Evolutionary conservation across 1,140 invertebrate species (phyloP), one percentile per base, ranked within the genome.

Genomic region (Parasteatoda tepidariorum): DNA sequence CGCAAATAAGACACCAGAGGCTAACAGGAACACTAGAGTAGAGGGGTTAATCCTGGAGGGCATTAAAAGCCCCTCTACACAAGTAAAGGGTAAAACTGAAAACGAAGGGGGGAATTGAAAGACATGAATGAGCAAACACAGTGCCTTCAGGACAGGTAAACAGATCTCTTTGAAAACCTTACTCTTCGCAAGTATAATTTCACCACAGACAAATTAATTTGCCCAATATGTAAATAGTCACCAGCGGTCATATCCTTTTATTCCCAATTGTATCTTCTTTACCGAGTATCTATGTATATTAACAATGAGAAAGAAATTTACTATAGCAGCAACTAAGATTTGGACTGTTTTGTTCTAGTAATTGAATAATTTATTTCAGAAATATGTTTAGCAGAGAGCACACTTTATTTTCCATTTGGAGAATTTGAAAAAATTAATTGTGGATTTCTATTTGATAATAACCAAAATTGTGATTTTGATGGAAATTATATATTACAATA

Each of bases 171-270:
- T 79, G 61, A 31, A 41, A 76, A 76, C 73, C 24, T 62, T 38
- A 62, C 48, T 79, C 62, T 26, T 59, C 34, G 22, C 57, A 64
- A 66, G 61, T 57, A 76, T 76, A 67, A 79, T 79, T 79, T 79
- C 64, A 79, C 78, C 24, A 31, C 67, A 38, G 66, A 70, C 67
- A 30, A 82, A 82, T 82, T 70, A 82, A 82, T 82, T 70, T 48
- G 54, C 78, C n/a, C 67, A 82, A 82, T 82, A 82, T 82, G 78
- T 70, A 82, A 82, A 82, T 82, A 62, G 30, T 82, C 54, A 55
- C 78, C 78, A 82, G 78, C 66, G 78, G 78, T 71, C 67, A 59
- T 62, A 61, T 48, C 54, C 78, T 70, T 82, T 82, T 70, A 82
- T 82, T 71, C 55, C 33, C 55, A 15, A 9, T n/a, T 22, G 78